Conservation (phyloP, 2,113 vertebrate species). For the Rhabdornis inornatus region DNA sequence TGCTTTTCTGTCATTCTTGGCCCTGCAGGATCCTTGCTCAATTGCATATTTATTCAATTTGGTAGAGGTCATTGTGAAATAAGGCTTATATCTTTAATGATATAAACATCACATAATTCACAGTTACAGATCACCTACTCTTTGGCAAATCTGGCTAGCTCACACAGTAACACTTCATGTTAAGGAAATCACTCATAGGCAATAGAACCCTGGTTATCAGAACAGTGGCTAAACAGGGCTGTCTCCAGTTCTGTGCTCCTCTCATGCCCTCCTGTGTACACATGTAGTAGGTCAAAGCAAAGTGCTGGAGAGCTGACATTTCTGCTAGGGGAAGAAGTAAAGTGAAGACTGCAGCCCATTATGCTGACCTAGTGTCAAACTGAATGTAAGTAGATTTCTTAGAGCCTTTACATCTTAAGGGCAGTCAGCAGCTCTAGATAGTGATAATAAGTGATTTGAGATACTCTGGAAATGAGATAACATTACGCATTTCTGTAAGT, state of each 20-base stretch:
- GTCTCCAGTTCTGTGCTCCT: slow-evolving; percentile 32
- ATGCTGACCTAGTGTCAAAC: neutral
- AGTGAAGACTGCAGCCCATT: neutral
- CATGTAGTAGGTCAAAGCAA: slow-evolving; percentile 2
- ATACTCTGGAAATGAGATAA: neutral
- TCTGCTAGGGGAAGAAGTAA: neutral
- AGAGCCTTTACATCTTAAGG: neutral
- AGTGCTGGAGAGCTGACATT: neutral
- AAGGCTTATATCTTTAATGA: neutral
- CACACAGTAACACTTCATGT: neutral
- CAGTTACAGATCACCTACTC: neutral
- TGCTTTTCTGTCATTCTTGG: neutral
- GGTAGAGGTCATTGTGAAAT: neutral
- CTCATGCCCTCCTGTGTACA: slow-evolving; percentile 61
- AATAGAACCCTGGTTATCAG: neutral
- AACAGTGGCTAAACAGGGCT: neutral
- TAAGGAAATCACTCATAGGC: neutral
- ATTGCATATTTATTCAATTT: neutral
- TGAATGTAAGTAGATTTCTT: neutral
- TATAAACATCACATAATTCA: neutral
- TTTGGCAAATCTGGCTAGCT: neutral
- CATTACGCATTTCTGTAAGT: neutral
- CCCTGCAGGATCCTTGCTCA: neutral
- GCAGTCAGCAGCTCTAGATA: neutral
- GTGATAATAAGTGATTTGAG: neutral